These are phyloP conservation scores for Macroglossus sobrinus DNA, from an alignment of 2,113 vertebrate genomes.

Conservation along the genomic window DNA sequence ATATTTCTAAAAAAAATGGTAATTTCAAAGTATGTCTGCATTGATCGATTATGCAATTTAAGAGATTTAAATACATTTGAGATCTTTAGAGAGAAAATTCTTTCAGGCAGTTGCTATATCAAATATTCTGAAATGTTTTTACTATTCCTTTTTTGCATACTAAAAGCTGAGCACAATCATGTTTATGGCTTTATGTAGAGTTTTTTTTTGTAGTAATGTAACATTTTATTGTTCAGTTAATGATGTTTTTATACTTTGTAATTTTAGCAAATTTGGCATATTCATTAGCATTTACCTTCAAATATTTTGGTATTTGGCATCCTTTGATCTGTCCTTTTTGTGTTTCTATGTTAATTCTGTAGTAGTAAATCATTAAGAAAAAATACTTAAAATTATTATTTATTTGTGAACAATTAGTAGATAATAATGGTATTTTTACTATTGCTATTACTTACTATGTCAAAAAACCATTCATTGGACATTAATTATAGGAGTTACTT, in stretches of 20 bases:
- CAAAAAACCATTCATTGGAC: neutral
- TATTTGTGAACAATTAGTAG: neutral
- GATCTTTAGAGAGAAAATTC: neutral
- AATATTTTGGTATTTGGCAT: neutral
- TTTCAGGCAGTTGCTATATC: neutral
- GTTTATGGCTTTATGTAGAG: neutral
- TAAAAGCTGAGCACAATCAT: neutral
- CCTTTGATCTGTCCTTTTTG: neutral
- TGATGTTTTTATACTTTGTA: neutral
- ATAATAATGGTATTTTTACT: neutral
- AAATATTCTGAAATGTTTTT: neutral
- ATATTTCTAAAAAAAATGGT: neutral
- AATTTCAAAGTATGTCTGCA: neutral
- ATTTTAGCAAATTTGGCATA: neutral
- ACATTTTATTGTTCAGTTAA: neutral
- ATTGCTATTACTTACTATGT: neutral
- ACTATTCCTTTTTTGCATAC: neutral
- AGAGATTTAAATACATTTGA: neutral
- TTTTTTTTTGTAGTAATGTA: neutral
- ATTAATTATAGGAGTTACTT: neutral
- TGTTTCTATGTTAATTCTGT: neutral
- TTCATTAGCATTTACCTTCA: neutral
- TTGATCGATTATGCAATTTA: neutral
- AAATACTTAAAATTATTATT: neutral
- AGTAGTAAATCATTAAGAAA: neutral